Conservation (phyloP, 2,113 vertebrate species). For the Mixornis gularis region DNA sequence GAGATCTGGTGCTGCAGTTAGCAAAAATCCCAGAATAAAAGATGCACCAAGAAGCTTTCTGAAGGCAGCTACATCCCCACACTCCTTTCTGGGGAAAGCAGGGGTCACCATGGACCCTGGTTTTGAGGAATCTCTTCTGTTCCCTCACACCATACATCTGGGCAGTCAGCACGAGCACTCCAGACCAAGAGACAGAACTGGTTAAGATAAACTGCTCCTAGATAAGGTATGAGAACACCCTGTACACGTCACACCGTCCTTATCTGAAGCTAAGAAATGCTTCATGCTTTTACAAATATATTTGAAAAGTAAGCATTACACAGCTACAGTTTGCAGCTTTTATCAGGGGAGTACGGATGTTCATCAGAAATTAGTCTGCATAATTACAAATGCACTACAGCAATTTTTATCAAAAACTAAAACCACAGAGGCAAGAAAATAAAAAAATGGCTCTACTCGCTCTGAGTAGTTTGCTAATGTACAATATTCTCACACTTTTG, state of each 20-base stretch:
- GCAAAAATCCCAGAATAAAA: neutral
- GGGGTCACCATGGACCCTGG: rapidly evolving
- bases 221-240: neutral
- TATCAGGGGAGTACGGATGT: neutral
- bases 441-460: neutral
- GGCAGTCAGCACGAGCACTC: neutral
- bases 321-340: neutral
- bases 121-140: neutral
- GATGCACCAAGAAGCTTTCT: neutral
- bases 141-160: neutral
- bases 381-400: neutral
- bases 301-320: constrained; percentile 15
- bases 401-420: neutral
- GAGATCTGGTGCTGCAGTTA: neutral
- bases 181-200: neutral
- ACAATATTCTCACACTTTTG: neutral
- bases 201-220: neutral
- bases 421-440: neutral
- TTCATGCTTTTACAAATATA: neutral
- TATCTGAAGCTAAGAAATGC: constrained; percentile 35
- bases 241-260: neutral
- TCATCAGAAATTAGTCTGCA: neutral
- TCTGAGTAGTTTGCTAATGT: neutral
- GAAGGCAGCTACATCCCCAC: neutral
- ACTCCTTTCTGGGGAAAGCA: neutral